phyloP scores from a whole-genome alignment of 1,140 invertebrate genomes.

The Panonychus citri region DNA sequence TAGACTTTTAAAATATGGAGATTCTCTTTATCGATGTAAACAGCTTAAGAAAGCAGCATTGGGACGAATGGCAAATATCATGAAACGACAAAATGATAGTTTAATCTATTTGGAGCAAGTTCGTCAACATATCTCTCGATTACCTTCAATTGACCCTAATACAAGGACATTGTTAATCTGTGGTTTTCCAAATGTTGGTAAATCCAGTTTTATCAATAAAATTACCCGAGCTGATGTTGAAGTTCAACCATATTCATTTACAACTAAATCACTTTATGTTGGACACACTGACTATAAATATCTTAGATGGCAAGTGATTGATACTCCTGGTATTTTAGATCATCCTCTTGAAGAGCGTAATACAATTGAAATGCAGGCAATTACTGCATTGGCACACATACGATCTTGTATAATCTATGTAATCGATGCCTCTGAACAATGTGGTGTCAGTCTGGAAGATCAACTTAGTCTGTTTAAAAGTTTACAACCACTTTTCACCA shows the following conservation, averaged over 20 bases:
- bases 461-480: conserved; percentile 69
- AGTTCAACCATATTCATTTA: conserved; percentile 97
- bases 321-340: conserved; percentile 95
- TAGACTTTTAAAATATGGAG: conserved; percentile 82
- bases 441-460: conserved; percentile 73
- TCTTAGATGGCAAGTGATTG: conserved; percentile 66
- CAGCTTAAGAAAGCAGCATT: conserved; percentile 86
- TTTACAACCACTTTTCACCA: conserved; percentile 83
- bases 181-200: conserved; percentile 98
- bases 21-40: conserved; percentile 92
- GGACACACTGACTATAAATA: conserved; percentile 98
- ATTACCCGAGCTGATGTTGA: conserved; percentile 98
- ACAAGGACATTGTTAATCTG: conserved; percentile 90
- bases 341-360: conserved; percentile 84
- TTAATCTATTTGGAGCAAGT: conserved; percentile 93
- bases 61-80: conserved; percentile 93
- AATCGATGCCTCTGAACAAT: conserved; percentile 87
- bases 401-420: conserved; percentile 81
- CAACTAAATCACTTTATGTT: conserved; percentile 93
- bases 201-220: conserved; percentile 99
- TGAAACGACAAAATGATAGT: conserved; percentile 79
- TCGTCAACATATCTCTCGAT: conserved; percentile 41
- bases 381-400: conserved; percentile 89
- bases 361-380: conserved; percentile 98
- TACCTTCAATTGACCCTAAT: conserved; percentile 96